Base-by-base conservation (phyloP, 2,888 invertebrate species). In the Priocnemis perturbator region DNA sequence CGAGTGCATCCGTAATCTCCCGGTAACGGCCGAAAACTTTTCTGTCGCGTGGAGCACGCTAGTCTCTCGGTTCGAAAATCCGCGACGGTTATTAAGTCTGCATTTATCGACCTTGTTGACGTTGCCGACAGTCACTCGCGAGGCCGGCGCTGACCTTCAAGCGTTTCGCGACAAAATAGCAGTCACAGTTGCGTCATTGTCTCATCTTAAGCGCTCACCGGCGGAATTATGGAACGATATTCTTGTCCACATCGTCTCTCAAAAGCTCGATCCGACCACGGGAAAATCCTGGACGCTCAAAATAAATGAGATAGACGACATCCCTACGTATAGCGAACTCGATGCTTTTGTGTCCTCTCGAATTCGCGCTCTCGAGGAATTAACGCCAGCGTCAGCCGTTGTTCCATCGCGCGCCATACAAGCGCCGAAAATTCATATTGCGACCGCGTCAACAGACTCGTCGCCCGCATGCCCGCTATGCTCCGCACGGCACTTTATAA, bases 141-240 rank as follows among this genome's bases (percentile, higher is more conserved):
- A 44, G 44, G 14, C 7, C 14, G 44, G 9, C 7, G 7, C 14
- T 14, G 44, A 44, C 44, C 44, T 44, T 44, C 44, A 44, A 44
- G 7, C 44, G 44, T 14, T 44, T 9, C 44, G 44, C 14, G 44
- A 57, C 19, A 15, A 7, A 37, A 17, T 57, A 3, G 19, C 26
- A 15, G 7, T 4, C 0, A 19, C 37, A 0, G 37, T 57, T 2
- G 19, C 59, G 2, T 11, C 47, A 0, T 14, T 21, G 0, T 3
- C 19, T 17, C 7, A 44, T 7, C 14, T 44, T 7, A 44, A 21
- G 3, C 59, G 47, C 0, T 15, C 19, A 2, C 47, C 59, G 11
- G 47, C 23, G 4, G 20, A 59, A 9, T 19, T 47, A 0, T 59
- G 59, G 59, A 45, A 59, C 21, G 59, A 59, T 20, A 20, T 59